Evolutionary conservation across 2,888 invertebrate species (phyloP).

Genomic region (Megaustenia siamemsis): DNA sequence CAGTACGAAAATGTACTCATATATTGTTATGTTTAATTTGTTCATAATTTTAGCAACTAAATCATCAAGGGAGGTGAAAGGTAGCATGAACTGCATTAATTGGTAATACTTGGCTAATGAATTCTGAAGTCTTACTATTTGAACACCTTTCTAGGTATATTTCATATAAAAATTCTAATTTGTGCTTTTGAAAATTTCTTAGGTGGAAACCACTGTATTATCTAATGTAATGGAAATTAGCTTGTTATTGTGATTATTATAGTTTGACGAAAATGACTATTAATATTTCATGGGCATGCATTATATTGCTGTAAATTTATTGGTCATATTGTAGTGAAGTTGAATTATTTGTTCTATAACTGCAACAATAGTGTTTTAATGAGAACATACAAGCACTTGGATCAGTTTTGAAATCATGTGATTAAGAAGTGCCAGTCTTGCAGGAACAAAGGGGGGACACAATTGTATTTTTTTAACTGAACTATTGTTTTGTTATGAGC

Average conservation of each 20-base stretch:
- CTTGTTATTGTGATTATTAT: no score
- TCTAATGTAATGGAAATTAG: not conserved
- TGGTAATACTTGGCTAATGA: no score
- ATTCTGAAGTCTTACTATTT: not conserved
- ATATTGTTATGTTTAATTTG: no score
- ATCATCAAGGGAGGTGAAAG: no score
- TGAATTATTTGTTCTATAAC: slow-evolving; percentile 19
- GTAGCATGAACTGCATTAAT: no score
- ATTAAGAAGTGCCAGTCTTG: not conserved
- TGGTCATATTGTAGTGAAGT: slow-evolving; percentile 10
- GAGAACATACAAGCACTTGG: not conserved
- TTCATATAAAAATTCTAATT: not conserved
- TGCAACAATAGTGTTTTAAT: slow-evolving; percentile 53
- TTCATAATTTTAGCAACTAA: no score
- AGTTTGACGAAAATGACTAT: not conserved
- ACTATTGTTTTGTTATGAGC: not conserved
- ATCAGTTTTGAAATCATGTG: not conserved
- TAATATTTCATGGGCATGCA: slow-evolving; percentile 32
- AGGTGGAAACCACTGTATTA: not conserved
- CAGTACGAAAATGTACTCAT: no score
- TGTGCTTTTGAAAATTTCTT: not conserved
- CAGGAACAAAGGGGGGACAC: not conserved
- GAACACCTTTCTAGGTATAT: not conserved
- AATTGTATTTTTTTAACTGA: not conserved
- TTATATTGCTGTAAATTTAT: slow-evolving; percentile 40